Base-by-base conservation (phyloP, 2,113 vertebrate species). In the Brachionichthys hirsutus region DNA sequence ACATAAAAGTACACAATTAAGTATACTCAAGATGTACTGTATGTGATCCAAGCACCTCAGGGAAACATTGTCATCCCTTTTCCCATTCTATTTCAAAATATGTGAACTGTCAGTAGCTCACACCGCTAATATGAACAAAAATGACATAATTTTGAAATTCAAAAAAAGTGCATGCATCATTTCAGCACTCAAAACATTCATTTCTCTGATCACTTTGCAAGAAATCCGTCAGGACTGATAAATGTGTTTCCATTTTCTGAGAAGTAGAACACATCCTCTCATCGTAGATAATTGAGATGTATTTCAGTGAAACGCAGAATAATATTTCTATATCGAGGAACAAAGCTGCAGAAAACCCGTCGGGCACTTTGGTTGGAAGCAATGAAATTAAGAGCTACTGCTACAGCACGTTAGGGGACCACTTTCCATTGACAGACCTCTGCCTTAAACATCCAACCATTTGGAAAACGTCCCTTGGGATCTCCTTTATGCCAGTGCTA, bases 401-500 rank as follows among this genome's bases (percentile, higher is more conserved):
- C 60, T 45, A 7, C 15, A 15, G 30, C 56, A 72, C 18, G 20
- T 58, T 60, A 58, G 12, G 58, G 51, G 45, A 68, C 65, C 49
- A 52, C 40, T 70, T 80, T 51, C 56, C 59, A 54, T 72, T 64
- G 65, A 68, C 57, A 75, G 57, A 55, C 51, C 61, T 58, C 66
- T 59, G 72, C 70, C 70, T 67, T 66, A 66, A 74, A 57, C 76
- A 64, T 77, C 64, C 70, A 24, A 20, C 78, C 71, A 49, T 61
- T 61, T 57, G 66, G 58, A 56, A 71, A 75, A 60, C 57, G 53
- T 63, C 72, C 81, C 77, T 49, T 1, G 78, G 84, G 76, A 82
- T 75, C 74, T 68, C 70, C 84, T 67, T 61, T 60, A 71, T 73
- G 82, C 80, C 85, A 86, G 58, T 18, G 24, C 22, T 59, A 75